Conservation (phyloP, 1,140 invertebrate genomes). For the Drosophila fuyamai region DNA sequence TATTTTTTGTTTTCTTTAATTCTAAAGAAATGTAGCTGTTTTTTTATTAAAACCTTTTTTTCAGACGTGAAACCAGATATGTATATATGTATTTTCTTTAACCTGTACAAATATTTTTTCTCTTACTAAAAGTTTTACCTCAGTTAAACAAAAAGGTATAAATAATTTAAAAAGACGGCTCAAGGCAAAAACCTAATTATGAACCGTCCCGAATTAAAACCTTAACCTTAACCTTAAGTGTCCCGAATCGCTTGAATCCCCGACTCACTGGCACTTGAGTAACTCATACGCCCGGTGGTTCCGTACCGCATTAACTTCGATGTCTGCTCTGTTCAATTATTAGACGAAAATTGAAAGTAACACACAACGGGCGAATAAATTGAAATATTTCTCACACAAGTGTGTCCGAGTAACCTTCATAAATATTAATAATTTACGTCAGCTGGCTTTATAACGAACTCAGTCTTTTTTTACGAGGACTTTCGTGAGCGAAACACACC, state of each 20-base stretch:
- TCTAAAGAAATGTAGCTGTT: too few relatives aligned
- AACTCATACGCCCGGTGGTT: slow-evolving; percentile 29
- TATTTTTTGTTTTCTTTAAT: too few relatives aligned
- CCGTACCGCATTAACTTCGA: slow-evolving; percentile 5
- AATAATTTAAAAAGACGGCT: slow-evolving; percentile 21
- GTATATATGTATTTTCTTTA: too few relatives aligned
- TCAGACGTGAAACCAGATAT: too few relatives aligned
- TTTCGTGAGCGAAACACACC: slow-evolving; percentile 45
- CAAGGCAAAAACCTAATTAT: slow-evolving; percentile 18
- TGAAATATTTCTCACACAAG: slow-evolving; percentile 33
- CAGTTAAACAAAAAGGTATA: not conserved
- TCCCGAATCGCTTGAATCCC: not conserved
- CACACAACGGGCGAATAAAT: slow-evolving; percentile 39
- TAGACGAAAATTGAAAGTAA: slow-evolving; percentile 70
- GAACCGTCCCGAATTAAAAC: slow-evolving; percentile 7
- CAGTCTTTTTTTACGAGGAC: slow-evolving; percentile 23
- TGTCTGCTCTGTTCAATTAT: slow-evolving; percentile 22
- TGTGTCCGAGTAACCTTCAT: slow-evolving; percentile 62
- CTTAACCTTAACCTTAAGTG: slow-evolving; percentile 22
- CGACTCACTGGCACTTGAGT: slow-evolving; percentile 22
- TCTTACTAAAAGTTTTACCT: not conserved
- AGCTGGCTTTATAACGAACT: slow-evolving; percentile 15
- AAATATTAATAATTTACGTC: slow-evolving; percentile 63
- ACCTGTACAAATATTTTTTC: too few relatives aligned
- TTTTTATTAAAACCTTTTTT: too few relatives aligned